These are phyloP conservation scores for Oncorhynchus mykiss DNA, from an alignment of 2,113 vertebrate genomes.

Conservation along the genomic window DNA sequence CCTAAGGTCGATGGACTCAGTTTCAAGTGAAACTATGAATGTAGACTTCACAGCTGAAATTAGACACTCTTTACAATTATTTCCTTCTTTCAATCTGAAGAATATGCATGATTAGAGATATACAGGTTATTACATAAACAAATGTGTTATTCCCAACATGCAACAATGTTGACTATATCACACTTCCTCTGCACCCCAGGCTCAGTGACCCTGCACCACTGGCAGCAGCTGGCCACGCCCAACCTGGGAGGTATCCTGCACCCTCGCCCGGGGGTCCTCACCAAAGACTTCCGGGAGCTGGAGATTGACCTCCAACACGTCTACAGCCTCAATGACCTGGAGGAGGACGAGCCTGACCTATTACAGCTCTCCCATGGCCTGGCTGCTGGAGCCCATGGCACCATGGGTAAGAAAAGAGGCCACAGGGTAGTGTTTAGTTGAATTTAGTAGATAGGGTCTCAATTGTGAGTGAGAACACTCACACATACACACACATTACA, in stretches of 20 bases:
- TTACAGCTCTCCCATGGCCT: slow-evolving; percentile 47
- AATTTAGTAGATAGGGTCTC: not conserved
- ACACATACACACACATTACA: not conserved
- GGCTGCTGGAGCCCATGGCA: slow-evolving; percentile 45
- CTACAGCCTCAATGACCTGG: slow-evolving; percentile 83
- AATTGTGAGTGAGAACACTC: not conserved
- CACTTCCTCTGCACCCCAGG: slow-evolving; percentile 56
- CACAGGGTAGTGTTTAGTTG: no score
- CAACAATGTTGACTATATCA: not conserved
- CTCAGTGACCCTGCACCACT: slow-evolving; percentile 83
- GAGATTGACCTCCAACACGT: slow-evolving; percentile 82
- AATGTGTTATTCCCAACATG: not conserved
- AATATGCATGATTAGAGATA: no score
- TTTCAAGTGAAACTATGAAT: no score
- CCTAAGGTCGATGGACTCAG: no score
- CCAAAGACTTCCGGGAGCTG: slow-evolving; percentile 85
- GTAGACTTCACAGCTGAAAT: no score
- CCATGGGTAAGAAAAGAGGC: slow-evolving; percentile 63
- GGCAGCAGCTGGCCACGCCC: slow-evolving; percentile 86
- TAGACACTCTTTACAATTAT: no score
- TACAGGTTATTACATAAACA: not conserved
- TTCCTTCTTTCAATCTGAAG: no score
- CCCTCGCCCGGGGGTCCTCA: slow-evolving; percentile 80
- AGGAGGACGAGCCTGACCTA: slow-evolving; percentile 82
- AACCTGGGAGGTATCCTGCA: slow-evolving; percentile 81